Base-by-base conservation (phyloP, 1,140 invertebrate genomes). In the Drosophila pruinosa region DNA sequence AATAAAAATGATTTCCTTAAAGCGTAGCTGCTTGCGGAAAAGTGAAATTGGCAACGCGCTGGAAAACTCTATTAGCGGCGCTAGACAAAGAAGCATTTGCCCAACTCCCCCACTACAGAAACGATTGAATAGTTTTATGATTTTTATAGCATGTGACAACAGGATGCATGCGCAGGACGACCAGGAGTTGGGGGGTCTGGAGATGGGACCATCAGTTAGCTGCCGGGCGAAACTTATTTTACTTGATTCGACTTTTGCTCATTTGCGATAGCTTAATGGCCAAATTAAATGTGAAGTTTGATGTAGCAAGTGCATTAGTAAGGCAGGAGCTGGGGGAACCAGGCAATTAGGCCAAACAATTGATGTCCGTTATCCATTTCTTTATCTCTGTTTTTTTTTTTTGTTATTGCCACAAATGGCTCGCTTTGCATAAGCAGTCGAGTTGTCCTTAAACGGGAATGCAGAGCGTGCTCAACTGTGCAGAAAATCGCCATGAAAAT, bases 1-100 rank as follows among this genome's bases (percentile, higher is more conserved):
- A 88, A 88, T 86, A 88, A 80, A 88, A 88, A 88, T 88, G 82
- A 88, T 88, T 88, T 88, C 82, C 82, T 88, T 17, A 52, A 67
- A 81, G 43, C 50, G 19, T 26, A 19, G 28, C 62, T 17, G 45
- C 12, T 22, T 53, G 26, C 65, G 82, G 78, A 85, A 86, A 56
- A 73, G 61, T 70, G 71, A 86, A 86, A 82, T 78, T 88, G 82
- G 75, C 70, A 78, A 77, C 57, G 80, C 76, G 77, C 77, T 56
- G 67, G 57, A 52, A 78, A 75, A 81, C 74, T 88, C 82, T 88
- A 88, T 88, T 88, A 88, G 82, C 68, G 67, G 21, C 21, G 41
- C 70, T 43, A 77, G 82, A 88, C 82, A 88, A 88, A 82, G 82
- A 48, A 77, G 28, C 56, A 36, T 21, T 36, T 52, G 7, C 34